Base-by-base conservation (phyloP, 2,113 vertebrate species). In the Leucoraja erinaceus region DNA sequence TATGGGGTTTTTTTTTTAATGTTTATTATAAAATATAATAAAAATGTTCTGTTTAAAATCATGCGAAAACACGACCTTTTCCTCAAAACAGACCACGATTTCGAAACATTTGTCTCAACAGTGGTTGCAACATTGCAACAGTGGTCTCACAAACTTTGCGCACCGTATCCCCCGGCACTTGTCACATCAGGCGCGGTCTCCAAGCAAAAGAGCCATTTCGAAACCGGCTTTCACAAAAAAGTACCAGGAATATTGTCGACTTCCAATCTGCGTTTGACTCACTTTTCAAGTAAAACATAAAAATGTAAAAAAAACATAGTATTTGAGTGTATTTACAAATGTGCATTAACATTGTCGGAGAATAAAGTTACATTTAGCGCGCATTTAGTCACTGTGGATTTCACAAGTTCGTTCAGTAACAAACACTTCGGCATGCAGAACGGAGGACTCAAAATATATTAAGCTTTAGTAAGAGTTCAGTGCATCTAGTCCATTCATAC, bases 151-250 rank as follows among this genome's bases (percentile, higher is more conserved):
- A 25, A 31, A 88, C 20, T 72, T 72, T 47, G 20, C 25, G 38
- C 90, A 74, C 68, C 20, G 6, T 72, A 70, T 14, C 33, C 31
- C 68, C 68, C 7, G 6, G 68, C 90, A 91, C 90, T 91, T 91
- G 33, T 91, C 68, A 96, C 96, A 98, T 99, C 98, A 96, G 98
- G 98, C 96, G 94, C 97, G 96, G 97, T 97, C 97, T 96, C 98
- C 96, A 98, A 98, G 98, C 95, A 94, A 94, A 75, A 75, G 94
- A 94, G 96, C 95, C 98, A 96, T 98, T 99, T 98, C 97, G 97
- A 98, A 98, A 96, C 97, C 96, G 98, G 96, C 97, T 98, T 96
- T 99, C 98, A 99, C 97, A 96, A 95, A 83, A 94, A 96, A 98
- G 95, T 91, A 66, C 68, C 97, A 95, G 94, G 97, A 97, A 95